These are phyloP conservation scores for Siphamia tubifer DNA, from an alignment of 2,113 vertebrate genomes.

Conservation along the genomic window DNA sequence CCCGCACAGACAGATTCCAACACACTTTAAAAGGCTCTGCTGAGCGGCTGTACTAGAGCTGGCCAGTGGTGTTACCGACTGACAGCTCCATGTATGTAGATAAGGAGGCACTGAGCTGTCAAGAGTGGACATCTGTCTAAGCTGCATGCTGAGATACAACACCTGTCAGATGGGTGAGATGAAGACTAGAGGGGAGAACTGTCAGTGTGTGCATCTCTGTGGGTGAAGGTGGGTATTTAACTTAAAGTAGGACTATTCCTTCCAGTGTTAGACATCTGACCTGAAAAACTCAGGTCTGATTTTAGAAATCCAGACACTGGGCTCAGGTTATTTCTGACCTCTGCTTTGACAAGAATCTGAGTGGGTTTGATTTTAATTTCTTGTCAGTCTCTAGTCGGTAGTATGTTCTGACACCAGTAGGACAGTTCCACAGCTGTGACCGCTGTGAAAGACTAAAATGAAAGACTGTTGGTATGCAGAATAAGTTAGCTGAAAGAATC, in stretches of 20 bases:
- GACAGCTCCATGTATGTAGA: constrained; percentile 55
- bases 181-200: constrained; percentile 13
- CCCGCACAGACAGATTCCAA: not conserved
- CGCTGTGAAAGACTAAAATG: not conserved
- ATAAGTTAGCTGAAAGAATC: not conserved
- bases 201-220: constrained; percentile 30
- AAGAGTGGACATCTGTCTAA: constrained; percentile 39
- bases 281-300: constrained; percentile 49
- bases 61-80: constrained; percentile 27
- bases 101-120: constrained; percentile 50
- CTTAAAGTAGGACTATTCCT: constrained; percentile 20
- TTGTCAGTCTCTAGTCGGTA: not conserved
- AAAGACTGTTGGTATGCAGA: not conserved
- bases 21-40: constrained; percentile 1
- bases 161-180: constrained; percentile 42
- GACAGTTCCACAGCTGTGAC: not conserved
- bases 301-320: constrained; percentile 37
- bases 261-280: constrained; percentile 19
- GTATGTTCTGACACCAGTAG: not conserved
- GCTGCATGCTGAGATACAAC: constrained; percentile 30
- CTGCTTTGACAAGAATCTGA: constrained; percentile 26
- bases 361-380: constrained; percentile 20
- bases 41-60: not conserved
- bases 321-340: constrained; percentile 24
- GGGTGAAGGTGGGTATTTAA: constrained; percentile 5